phyloP scores from a whole-genome alignment of 2,888 invertebrate genomes.

The Danaus chrysippus region DNA sequence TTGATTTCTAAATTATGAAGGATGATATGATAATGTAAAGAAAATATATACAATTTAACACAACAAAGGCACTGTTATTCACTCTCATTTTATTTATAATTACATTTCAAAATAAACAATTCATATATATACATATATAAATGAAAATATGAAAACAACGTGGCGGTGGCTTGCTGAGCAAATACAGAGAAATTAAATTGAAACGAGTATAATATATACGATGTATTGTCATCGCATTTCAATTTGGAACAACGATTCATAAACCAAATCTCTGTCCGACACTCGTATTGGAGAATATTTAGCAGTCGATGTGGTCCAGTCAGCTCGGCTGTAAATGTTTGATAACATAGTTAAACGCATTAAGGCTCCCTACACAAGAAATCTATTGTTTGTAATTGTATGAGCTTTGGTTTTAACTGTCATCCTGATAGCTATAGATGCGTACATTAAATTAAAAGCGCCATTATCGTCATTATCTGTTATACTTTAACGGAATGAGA shows the following conservation, averaged over 20 bases:
- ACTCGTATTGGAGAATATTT: constrained; percentile 64
- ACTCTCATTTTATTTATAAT: constrained; percentile 1
- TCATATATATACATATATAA: constrained; percentile 18
- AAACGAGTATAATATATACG: constrained; percentile 46
- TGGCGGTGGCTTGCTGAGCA: constrained; percentile 31
- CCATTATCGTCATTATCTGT: background rate
- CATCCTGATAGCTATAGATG: background rate
- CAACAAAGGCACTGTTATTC: background rate
- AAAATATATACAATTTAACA: background rate
- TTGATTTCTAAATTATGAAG: background rate
- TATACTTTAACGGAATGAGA: too few relatives aligned
- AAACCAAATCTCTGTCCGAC: constrained; percentile 60
- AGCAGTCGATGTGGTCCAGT: constrained; percentile 56
- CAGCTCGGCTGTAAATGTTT: constrained; percentile 51
- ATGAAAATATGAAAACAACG: constrained; percentile 27
- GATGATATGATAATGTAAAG: background rate
- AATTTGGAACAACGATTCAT: constrained; percentile 61
- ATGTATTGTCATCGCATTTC: constrained; percentile 52
- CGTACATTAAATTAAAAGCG: background rate
- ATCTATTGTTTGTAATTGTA: constrained; percentile 30
- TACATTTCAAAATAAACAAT: constrained; percentile 22
- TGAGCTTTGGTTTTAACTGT: constrained; percentile 6
- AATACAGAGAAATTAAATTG: constrained; percentile 50
- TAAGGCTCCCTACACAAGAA: constrained; percentile 39
- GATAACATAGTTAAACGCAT: constrained; percentile 60